phyloP scores from a whole-genome alignment of 2,113 vertebrate genomes.

The Calyptommatus sinebrachiatus region DNA sequence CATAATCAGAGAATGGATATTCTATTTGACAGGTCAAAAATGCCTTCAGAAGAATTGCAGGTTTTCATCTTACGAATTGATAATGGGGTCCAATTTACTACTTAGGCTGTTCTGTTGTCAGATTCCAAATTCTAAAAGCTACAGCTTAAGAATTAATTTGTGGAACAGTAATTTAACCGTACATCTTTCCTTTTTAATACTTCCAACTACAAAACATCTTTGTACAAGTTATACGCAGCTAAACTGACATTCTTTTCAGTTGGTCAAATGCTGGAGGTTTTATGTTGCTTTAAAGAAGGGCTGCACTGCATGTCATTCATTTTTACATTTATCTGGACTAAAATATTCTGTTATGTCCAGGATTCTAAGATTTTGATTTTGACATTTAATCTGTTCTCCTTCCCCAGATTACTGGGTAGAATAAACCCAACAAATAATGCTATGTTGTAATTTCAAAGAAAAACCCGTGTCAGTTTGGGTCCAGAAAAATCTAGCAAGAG shows the following conservation, averaged over 20 bases:
- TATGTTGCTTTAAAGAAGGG: neutral
- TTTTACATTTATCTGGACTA: no score
- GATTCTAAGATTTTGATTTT: no score
- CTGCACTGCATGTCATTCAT: no score
- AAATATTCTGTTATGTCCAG: no score
- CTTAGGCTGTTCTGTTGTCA: conserved; percentile 26
- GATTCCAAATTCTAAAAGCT: conserved; percentile 43
- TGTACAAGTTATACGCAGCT: neutral
- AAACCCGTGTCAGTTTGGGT: no score
- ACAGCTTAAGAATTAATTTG: conserved; percentile 23
- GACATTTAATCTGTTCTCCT: no score
- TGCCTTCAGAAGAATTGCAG: conserved; percentile 46
- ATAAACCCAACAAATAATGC: no score
- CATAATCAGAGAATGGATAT: conserved; percentile 49
- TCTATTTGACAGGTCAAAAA: conserved; percentile 56
- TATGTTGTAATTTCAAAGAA: no score
- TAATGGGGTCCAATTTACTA: conserved; percentile 22
- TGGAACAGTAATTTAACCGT: conserved; percentile 21
- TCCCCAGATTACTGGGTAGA: no score
- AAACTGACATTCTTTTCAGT: neutral
- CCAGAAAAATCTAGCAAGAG: no score
- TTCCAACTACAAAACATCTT: neutral
- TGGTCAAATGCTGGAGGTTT: conserved; percentile 4
- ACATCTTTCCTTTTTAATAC: conserved; percentile 8
- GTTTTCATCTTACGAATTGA: conserved; percentile 47